These are phyloP conservation scores for Tamias sibiricus DNA, from an alignment of 2,113 vertebrate species.

Conservation along the genomic window DNA sequence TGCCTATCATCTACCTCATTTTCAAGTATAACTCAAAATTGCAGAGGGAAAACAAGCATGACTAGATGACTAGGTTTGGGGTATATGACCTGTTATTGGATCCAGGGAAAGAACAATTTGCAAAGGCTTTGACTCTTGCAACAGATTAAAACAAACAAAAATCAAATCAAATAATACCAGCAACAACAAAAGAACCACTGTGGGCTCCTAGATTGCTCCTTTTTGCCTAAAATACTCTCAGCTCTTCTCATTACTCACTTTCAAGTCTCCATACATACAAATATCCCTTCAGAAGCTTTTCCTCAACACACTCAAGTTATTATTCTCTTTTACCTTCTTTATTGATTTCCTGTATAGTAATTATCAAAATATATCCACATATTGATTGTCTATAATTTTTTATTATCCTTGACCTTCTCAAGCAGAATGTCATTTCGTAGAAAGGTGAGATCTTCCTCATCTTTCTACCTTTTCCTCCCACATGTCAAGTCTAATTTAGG, in stretches of 20 bases:
- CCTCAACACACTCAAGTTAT: not conserved
- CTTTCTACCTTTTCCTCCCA: not conserved
- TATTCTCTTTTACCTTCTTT: not conserved
- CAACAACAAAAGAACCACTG: not conserved
- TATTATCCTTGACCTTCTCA: not conserved
- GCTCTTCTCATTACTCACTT: not conserved
- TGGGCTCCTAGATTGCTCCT: not conserved
- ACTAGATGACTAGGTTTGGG: not conserved
- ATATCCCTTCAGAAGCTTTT: not conserved
- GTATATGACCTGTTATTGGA: not conserved
- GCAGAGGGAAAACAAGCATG: not conserved
- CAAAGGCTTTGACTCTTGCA: not conserved
- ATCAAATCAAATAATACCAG: too few species aligned
- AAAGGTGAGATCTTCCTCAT: not conserved
- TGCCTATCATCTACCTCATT: not conserved
- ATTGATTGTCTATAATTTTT: slow-evolving; percentile 23
- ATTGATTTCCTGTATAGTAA: not conserved
- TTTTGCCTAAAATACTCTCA: not conserved
- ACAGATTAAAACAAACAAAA: not conserved
- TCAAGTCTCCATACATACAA: not conserved
- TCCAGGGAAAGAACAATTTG: not conserved
- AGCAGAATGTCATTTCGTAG: not conserved
- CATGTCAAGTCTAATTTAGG: not conserved
- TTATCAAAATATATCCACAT: not conserved
- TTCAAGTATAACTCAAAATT: not conserved